Evolutionary conservation across 2,797 vertebrate species (phyloP).

Genomic region (Pogonophryne albipinna): DNA sequence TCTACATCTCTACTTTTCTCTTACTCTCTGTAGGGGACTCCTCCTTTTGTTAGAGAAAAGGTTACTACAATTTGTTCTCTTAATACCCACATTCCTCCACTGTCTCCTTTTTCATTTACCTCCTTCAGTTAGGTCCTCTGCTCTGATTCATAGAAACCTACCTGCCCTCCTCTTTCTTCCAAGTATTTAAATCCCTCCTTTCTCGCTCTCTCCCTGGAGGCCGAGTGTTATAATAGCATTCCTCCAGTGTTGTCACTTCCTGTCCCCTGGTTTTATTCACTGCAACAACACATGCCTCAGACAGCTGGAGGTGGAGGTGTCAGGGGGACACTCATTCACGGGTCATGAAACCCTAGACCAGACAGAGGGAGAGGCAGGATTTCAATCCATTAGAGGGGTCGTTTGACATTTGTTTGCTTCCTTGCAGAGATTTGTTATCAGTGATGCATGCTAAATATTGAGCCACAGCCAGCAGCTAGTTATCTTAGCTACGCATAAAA

Average conservation of each 20-base stretch:
- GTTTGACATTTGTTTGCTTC: not conserved
- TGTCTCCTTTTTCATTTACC: constrained; percentile 20
- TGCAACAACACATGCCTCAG: constrained; percentile 57
- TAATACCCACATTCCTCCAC: constrained; percentile 19
- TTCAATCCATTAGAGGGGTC: not conserved
- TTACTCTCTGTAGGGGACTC: not conserved
- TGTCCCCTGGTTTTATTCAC: constrained; percentile 55
- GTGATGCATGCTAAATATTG: not conserved
- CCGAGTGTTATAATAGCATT: constrained; percentile 60
- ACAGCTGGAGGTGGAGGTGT: constrained; percentile 65
- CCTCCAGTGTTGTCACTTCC: constrained; percentile 72
- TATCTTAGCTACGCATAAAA: not conserved
- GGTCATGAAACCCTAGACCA: constrained; percentile 42
- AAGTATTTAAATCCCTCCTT: constrained; percentile 22
- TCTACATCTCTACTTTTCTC: constrained; percentile 2
- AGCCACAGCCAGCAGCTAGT: not conserved
- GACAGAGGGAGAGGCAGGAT: not conserved
- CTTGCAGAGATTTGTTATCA: not conserved
- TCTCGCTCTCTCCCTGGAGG: constrained; percentile 30
- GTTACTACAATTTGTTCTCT: not conserved
- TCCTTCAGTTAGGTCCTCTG: not conserved
- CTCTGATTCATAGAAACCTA: constrained; percentile 3
- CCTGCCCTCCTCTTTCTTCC: constrained; percentile 12
- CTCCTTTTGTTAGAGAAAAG: not conserved
- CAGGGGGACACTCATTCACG: constrained; percentile 25